phyloP scores from a whole-genome alignment of 2,888 invertebrate species.

The Eristalis arbustorum region DNA sequence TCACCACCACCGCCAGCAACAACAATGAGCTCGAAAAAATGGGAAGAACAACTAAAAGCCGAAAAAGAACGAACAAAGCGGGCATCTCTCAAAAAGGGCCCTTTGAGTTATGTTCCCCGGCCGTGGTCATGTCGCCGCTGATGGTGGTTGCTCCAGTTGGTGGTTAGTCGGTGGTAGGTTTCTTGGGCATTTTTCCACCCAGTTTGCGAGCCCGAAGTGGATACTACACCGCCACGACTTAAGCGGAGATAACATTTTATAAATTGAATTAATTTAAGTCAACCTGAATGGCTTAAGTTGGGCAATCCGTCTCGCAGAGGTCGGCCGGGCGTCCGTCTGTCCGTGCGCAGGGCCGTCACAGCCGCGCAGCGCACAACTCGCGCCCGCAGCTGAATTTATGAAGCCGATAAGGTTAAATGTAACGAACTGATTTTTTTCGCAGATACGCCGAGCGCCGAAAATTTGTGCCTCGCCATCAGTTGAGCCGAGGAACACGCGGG shows the following conservation, averaged over 20 bases:
- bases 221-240: constrained; percentile 42
- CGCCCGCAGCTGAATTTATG: constrained; percentile 50
- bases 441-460: constrained; percentile 27
- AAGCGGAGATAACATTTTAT: constrained; percentile 44
- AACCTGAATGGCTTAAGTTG: constrained; percentile 61
- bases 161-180: neutral
- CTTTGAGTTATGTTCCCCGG: constrained; percentile 27
- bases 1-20: constrained; percentile 4
- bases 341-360: neutral
- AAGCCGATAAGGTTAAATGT: constrained; percentile 67
- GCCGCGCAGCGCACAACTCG: constrained; percentile 10
- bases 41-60: neutral
- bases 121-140: neutral
- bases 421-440: constrained; percentile 51
- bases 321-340: neutral
- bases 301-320: constrained; percentile 55
- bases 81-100: constrained; percentile 26
- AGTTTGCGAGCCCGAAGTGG: constrained; percentile 5
- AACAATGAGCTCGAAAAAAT: neutral
- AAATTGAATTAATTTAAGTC: constrained; percentile 67
- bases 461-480: neutral
- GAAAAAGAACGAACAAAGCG: neutral
- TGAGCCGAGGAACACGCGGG: neutral
- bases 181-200: constrained; percentile 5
- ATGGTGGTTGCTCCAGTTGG: neutral